Base-by-base conservation (phyloP, 2,888 invertebrate species). In the Hydroisotoma schaefferi region DNA sequence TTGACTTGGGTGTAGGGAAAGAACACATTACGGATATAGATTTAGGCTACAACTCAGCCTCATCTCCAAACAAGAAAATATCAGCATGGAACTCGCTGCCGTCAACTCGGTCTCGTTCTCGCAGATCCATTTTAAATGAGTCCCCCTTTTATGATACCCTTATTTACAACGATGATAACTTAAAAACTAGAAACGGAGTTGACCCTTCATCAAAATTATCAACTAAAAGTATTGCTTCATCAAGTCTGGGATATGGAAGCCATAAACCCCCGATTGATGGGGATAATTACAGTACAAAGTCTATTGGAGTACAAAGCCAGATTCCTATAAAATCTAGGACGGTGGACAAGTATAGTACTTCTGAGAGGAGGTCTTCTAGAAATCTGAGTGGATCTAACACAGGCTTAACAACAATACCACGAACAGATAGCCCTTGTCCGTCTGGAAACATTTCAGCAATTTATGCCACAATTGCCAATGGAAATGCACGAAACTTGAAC, bases 401-500 rank as follows among this genome's bases (percentile, higher is more conserved):
- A 33, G 8, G 8, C 6, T 18, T 27, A 1, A n/a, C 38, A 6
- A 25, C n/a, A n/a, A n/a, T n/a, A n/a, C n/a, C 25, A 2, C 26
- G 57, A 18, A 29, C 27, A 25, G 44, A 51, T 4, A 52, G 57
- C 23, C 43, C 57, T 12, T 51, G 57, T 27, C 53, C 58, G 6
- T 46, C 46, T 12, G 28, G 49, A 26, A 44, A 18, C 12, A 27
- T 47, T n/a, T 52, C 52, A 2, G 58, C 51, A 12, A 59, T 59
- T 43, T 59, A 59, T 37, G 59, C 59, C 18, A 49, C 54, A 26
- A 59, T 59, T 28, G 55, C 55, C 1, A 46, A 67, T 29, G 55
- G 64, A 29, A 60, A 54, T 12, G 46, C 46, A 12, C 51, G 79
- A 29, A 71, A 73, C 53, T 66, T 70, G n/a, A 74, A 76, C 64